These are phyloP conservation scores for Pardalotus punctatus DNA, from an alignment of 2,113 vertebrate species.

Conservation along the genomic window DNA sequence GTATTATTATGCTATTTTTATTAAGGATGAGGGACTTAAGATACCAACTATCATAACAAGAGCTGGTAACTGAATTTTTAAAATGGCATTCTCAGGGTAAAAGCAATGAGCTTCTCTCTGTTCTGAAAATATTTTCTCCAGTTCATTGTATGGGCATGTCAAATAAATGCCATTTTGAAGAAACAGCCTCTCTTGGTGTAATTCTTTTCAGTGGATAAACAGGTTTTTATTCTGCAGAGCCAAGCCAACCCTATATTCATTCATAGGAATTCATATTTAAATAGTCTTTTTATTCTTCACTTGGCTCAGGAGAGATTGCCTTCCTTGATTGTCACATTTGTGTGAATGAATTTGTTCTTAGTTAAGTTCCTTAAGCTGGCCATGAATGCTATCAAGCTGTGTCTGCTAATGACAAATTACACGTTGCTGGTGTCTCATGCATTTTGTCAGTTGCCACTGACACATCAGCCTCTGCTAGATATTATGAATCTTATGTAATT, in stretches of 20 bases:
- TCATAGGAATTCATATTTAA: neutral
- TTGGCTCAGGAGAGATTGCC: neutral
- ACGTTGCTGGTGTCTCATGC: neutral
- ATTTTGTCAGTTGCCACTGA: neutral
- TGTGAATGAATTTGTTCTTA: neutral
- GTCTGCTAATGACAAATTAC: neutral
- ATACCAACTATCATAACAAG: neutral
- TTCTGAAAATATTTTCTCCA: neutral
- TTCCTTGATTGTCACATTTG: neutral
- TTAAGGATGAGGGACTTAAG: neutral
- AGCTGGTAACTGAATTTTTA: neutral
- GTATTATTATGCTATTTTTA: neutral
- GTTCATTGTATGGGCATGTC: neutral
- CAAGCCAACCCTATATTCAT: neutral
- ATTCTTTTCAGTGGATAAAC: neutral
- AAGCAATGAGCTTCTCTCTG: neutral
- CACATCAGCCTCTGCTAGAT: neutral
- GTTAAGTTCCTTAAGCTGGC: neutral
- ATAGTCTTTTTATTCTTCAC: neutral
- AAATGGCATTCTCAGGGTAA: neutral
- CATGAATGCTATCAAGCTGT: neutral
- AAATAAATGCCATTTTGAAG: neutral
- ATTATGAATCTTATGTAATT: neutral
- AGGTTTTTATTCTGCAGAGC: neutral
- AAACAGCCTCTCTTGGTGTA: neutral